Evolutionary conservation across 2,797 vertebrate genomes (phyloP).

Genomic region (Cichlasoma orientale): DNA sequence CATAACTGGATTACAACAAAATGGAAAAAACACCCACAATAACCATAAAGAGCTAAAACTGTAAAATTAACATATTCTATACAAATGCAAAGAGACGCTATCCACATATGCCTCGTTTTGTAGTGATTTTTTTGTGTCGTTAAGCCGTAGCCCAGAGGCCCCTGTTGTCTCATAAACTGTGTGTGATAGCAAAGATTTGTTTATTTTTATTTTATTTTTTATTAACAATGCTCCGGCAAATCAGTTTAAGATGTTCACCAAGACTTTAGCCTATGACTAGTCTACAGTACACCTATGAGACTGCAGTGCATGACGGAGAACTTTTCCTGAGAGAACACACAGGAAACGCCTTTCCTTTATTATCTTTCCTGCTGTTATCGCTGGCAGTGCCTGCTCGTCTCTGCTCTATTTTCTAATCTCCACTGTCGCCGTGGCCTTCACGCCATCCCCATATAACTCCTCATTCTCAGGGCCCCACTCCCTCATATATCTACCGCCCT

Average conservation of each 20-base stretch:
- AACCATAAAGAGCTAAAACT: background rate
- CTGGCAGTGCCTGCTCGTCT: constrained; percentile 59
- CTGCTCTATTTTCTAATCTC: constrained; percentile 65
- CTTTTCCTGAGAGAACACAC: constrained; percentile 55
- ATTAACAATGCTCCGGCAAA: constrained; percentile 38
- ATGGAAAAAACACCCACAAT: background rate
- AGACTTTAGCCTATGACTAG: constrained; percentile 1
- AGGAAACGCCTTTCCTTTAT: constrained; percentile 76
- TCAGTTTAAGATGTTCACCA: constrained; percentile 45
- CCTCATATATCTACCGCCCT: constrained; percentile 23
- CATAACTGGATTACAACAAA: background rate
- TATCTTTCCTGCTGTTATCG: constrained; percentile 77
- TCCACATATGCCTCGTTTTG: background rate
- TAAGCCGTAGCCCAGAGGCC: background rate
- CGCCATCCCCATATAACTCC: constrained; percentile 45
- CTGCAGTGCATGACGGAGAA: constrained; percentile 24
- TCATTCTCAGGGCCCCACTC: constrained; percentile 53
- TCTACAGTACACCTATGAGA: constrained; percentile 17
- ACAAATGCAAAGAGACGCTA: background rate
- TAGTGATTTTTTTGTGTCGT: background rate
- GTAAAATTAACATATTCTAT: background rate
- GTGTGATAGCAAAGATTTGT: constrained; percentile 23
- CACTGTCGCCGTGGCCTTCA: constrained; percentile 37
- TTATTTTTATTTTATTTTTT: constrained; percentile 19
- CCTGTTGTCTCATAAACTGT: background rate